These are phyloP conservation scores for Recurvirostra avosetta DNA, from an alignment of 2,113 vertebrate genomes.

Conservation along the genomic window DNA sequence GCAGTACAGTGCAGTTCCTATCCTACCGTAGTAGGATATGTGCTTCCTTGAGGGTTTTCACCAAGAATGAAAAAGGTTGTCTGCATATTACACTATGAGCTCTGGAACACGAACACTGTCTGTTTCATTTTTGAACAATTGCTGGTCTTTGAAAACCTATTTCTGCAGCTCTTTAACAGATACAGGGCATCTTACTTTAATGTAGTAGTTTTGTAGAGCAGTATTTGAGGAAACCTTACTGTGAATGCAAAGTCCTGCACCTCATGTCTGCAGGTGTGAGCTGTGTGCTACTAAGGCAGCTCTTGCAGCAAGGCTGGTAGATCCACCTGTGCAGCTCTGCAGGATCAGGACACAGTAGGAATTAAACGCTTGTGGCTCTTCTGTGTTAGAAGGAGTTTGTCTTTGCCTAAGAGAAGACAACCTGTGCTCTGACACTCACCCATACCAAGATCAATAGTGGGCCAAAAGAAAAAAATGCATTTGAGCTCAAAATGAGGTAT, in stretches of 20 bases:
- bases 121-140: not conserved
- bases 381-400: not conserved
- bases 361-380: not conserved
- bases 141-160: not conserved
- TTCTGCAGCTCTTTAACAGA: not conserved
- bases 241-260: not conserved
- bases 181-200: not conserved
- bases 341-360: not conserved
- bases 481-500: not conserved
- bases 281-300: rapidly evolving
- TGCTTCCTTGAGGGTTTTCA: not conserved
- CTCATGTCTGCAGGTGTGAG: not conserved
- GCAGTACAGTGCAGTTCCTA: not conserved
- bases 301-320: not conserved
- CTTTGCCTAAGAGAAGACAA: not conserved
- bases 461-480: not conserved
- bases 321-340: not conserved
- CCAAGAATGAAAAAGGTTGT: not conserved
- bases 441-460: not conserved
- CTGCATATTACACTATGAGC: not conserved
- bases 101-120: not conserved
- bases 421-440: not conserved
- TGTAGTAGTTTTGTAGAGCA: not conserved
- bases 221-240: not conserved
- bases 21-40: not conserved